These are phyloP conservation scores for Drosophila cracens DNA, from an alignment of 2,888 invertebrate genomes.

Conservation along the genomic window DNA sequence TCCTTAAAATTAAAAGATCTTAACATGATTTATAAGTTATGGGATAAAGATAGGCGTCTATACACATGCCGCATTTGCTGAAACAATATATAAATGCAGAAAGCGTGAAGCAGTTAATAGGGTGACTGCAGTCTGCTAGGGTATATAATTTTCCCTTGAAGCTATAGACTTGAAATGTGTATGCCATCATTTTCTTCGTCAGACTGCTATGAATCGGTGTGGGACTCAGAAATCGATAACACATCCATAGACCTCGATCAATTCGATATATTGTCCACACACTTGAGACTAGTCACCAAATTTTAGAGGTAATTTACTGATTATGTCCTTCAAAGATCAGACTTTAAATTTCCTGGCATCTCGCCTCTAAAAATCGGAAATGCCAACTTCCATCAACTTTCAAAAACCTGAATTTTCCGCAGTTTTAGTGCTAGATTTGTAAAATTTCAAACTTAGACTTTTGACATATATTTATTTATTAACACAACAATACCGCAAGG, in stretches of 20 bases:
- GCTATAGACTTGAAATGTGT: background rate
- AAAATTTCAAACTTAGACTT: background rate
- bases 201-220: background rate
- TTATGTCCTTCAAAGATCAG: background rate
- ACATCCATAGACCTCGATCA: background rate
- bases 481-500: background rate
- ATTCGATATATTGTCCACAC: background rate
- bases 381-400: background rate
- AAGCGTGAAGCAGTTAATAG: background rate
- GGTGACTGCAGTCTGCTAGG: background rate
- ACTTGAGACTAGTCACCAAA: background rate
- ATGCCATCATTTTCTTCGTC: background rate
- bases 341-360: background rate
- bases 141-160: background rate
- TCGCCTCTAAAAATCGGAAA: background rate
- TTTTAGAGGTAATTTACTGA: background rate
- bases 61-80: background rate
- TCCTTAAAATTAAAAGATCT: background rate
- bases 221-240: background rate
- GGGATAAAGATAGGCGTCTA: background rate
- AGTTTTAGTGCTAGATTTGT: background rate
- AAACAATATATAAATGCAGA: background rate
- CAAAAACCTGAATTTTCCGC: background rate
- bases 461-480: background rate
- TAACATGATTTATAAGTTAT: background rate